Evolutionary conservation across 2,888 invertebrate genomes (phyloP).

Genomic region (Platerodrilus igneus): DNA sequence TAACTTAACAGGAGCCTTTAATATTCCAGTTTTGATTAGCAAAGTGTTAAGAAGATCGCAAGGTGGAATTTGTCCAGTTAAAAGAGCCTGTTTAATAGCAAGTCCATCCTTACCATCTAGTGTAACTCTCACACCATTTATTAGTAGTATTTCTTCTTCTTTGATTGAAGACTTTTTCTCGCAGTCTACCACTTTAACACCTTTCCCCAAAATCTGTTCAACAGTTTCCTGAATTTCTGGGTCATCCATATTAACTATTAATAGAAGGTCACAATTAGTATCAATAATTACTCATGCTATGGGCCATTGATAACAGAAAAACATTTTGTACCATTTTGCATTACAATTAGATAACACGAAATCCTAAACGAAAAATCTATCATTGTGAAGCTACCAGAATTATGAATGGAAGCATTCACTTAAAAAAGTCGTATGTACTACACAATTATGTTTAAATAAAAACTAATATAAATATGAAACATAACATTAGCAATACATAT

Average conservation of each 20-base stretch:
- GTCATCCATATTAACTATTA: conserved; percentile 56
- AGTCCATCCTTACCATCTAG: conserved; percentile 64
- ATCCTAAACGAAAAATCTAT: too few species aligned
- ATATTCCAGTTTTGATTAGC: conserved; percentile 60
- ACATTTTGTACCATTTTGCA: too few species aligned
- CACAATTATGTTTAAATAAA: too few species aligned
- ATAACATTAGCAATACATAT: too few species aligned
- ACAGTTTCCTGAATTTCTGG: conserved; percentile 69
- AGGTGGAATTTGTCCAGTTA: conserved; percentile 66
- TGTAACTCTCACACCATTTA: conserved; percentile 65
- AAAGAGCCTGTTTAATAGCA: conserved; percentile 63
- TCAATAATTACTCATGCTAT: too few species aligned
- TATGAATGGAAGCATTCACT: too few species aligned
- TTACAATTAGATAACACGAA: too few species aligned
- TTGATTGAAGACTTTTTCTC: conserved; percentile 67
- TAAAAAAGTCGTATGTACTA: too few species aligned
- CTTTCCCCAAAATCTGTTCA: conserved; percentile 67
- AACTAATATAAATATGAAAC: too few species aligned
- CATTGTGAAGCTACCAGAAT: too few species aligned
- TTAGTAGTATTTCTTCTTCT: conserved; percentile 66
- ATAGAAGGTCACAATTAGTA: too few species aligned
- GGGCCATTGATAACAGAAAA: too few species aligned
- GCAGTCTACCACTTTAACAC: conserved; percentile 67
- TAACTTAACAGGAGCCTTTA: conserved; percentile 63
- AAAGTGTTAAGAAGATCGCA: conserved; percentile 67